A percentile compares a stretch with the other conserved stretches of the same genome.
These are phyloP conservation scores for Clangula hyemalis DNA, from an alignment of 2,797 vertebrate genomes.

Conservation along the genomic window DNA sequence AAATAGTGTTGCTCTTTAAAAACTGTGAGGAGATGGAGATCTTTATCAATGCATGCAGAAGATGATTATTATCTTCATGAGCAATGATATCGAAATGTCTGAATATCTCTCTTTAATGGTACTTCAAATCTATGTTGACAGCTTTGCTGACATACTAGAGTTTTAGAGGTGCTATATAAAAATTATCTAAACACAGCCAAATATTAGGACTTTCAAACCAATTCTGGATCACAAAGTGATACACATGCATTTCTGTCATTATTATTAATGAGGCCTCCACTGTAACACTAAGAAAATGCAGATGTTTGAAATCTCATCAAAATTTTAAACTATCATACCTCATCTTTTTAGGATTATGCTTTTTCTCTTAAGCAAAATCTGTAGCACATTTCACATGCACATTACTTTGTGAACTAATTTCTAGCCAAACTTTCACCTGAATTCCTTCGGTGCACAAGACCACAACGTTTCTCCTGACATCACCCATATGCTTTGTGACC, in stretches of 20 bases:
- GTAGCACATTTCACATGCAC: no score
- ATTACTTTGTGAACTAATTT: not conserved
- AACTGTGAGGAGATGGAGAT: not conserved
- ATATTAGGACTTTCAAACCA: not conserved
- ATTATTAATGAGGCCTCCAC: not conserved
- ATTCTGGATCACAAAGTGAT: not conserved
- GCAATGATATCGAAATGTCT: not conserved
- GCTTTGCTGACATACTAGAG: not conserved
- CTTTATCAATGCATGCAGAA: not conserved
- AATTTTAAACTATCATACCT: not conserved
- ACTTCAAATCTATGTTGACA: not conserved
- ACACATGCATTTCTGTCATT: not conserved
- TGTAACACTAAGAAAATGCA: fast-evolving
- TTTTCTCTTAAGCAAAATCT: not conserved
- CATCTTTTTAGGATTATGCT: not conserved
- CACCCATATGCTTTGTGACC: fast-evolving
- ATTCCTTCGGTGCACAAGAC: not conserved
- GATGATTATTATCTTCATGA: not conserved
- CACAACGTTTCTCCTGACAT: fast-evolving
- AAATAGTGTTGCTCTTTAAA: not conserved
- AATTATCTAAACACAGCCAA: not conserved
- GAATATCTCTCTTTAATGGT: not conserved
- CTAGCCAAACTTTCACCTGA: not conserved
- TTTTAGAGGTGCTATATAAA: not conserved
- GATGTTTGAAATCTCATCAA: not conserved